These are phyloP conservation scores for Elysia chlorotica DNA, from an alignment of 1,140 invertebrate genomes.

Conservation along the genomic window DNA sequence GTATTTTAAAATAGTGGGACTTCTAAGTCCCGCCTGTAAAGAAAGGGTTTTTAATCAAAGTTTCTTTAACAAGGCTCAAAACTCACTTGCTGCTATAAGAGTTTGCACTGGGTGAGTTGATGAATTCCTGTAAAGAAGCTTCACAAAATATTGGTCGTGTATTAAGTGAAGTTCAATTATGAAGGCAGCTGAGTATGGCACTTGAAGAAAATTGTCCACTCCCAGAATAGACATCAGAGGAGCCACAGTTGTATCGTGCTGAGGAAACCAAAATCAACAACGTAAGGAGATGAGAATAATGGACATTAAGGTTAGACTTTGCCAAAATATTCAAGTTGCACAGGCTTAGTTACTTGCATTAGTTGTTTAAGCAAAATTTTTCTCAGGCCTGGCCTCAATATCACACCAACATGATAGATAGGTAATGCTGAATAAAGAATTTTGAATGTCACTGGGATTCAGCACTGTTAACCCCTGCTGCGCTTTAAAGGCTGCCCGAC, in stretches of 20 bases:
- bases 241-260: slow-evolving; percentile 16
- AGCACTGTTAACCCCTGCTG: too few relatives aligned
- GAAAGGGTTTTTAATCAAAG: neutral
- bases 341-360: neutral
- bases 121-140: slow-evolving; percentile 11
- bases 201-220: slow-evolving; percentile 6
- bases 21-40: neutral
- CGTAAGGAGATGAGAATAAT: neutral
- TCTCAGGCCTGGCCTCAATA: too few relatives aligned
- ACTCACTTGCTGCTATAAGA: neutral
- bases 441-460: too few relatives aligned
- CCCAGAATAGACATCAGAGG: slow-evolving; percentile 3
- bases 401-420: too few relatives aligned
- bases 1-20: neutral
- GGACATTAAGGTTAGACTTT: neutral
- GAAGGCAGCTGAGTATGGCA: slow-evolving; percentile 16
- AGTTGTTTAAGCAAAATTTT: neutral
- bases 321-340: neutral
- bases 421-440: too few relatives aligned
- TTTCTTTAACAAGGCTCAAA: too few relatives aligned
- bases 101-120: neutral
- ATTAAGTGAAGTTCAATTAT: slow-evolving; percentile 17
- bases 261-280: neutral
- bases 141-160: neutral
- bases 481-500: too few relatives aligned